phyloP scores from a whole-genome alignment of 1,140 invertebrate species.

The Hermetia illucens region DNA sequence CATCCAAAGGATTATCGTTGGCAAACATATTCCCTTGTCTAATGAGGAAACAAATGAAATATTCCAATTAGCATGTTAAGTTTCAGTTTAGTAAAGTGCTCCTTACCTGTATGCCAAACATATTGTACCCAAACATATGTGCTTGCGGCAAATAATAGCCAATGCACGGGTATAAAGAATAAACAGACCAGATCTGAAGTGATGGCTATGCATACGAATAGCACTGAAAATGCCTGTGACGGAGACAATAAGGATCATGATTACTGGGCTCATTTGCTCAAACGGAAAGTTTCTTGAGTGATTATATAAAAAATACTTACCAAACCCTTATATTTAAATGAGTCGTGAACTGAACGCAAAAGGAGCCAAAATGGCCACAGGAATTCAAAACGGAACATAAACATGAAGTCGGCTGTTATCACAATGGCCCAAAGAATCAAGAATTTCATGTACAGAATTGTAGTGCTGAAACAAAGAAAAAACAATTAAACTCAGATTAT shows the following conservation, averaged over 20 bases:
- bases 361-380: conserved; percentile 98
- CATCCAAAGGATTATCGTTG: conserved; percentile 88
- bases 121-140: conserved; percentile 99
- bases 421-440: conserved; percentile 90
- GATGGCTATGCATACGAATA: conserved; percentile 95
- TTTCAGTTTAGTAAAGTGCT: neutral
- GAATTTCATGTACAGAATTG: conserved; percentile 91
- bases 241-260: too few species aligned
- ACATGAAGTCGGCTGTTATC: conserved; percentile 89
- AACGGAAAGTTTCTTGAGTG: conserved; percentile 9
- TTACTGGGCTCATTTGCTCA: too few species aligned
- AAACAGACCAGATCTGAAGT: conserved; percentile 98
- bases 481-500: neutral
- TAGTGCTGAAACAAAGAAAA: conserved; percentile 51
- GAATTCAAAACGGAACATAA: conserved; percentile 98
- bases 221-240: conserved; percentile 93
- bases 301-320: conserved; percentile 49
- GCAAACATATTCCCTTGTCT: conserved; percentile 88
- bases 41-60: conserved; percentile 11
- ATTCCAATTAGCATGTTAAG: neutral
- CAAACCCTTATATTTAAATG: conserved; percentile 97
- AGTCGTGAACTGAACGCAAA: conserved; percentile 91
- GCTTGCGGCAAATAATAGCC: conserved; percentile 94
- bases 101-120: conserved; percentile 90
- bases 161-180: conserved; percentile 97